These are phyloP conservation scores for Drosophila nigrodunni DNA, from an alignment of 1,140 invertebrate genomes.

Conservation along the genomic window DNA sequence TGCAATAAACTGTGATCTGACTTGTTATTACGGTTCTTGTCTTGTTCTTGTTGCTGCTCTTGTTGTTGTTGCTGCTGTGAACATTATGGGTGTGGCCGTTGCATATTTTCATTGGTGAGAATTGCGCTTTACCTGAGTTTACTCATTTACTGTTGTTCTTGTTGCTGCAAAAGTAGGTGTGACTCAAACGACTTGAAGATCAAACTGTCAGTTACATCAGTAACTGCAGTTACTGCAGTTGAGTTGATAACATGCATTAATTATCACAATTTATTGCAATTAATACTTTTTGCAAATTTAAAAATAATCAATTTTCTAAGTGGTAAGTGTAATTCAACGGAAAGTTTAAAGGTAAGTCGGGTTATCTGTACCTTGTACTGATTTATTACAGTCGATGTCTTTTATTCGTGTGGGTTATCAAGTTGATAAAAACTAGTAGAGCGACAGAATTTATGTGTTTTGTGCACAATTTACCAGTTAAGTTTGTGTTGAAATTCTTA, in stretches of 20 bases:
- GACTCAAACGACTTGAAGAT: background rate
- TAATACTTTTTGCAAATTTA: background rate
- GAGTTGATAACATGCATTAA: background rate
- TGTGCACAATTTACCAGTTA: no score
- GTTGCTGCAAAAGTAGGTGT: slow-evolving; percentile 14
- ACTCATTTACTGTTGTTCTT: background rate
- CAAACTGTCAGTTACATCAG: slow-evolving; percentile 10
- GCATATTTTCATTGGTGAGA: slow-evolving; percentile 15
- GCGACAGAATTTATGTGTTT: no score
- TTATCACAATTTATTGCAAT: background rate
- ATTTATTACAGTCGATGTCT: no score
- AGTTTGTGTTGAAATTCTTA: no score
- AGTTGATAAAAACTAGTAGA: no score
- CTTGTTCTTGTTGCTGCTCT: background rate
- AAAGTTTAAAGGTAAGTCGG: no score
- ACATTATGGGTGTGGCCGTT: slow-evolving; percentile 2
- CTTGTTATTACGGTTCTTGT: background rate
- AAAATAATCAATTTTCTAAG: background rate
- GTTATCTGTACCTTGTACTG: no score
- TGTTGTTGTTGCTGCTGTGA: background rate
- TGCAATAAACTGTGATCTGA: slow-evolving; percentile 8
- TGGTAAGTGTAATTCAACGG: background rate
- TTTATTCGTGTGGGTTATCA: no score
- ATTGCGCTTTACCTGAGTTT: background rate
- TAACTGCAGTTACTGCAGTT: no score